Percentiles rank a stretch among this genome's conserved stretches.
Evolutionary conservation across 37 sponge, comb jelly and placozoan species (phyloP).

Genomic region (Petrosia ficiformis): DNA sequence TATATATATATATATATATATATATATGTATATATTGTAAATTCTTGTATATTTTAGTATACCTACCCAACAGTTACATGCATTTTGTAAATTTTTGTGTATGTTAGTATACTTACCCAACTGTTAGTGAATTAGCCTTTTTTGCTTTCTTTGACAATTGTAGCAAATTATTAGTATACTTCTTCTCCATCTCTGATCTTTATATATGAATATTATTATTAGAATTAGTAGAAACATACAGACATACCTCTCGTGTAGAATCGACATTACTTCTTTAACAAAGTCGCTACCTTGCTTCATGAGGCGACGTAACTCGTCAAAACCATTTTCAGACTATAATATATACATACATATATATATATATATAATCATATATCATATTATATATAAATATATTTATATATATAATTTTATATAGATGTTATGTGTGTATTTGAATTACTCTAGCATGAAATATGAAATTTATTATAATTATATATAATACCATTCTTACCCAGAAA

Average conservation of each 20-base stretch:
- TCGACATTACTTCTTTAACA: slow-evolving; percentile 62
- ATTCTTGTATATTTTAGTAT: not conserved
- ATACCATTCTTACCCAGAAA: slow-evolving; percentile 76
- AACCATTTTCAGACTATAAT: slow-evolving; percentile 60
- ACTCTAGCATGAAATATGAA: too few relatives aligned
- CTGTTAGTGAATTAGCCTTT: slow-evolving; percentile 9
- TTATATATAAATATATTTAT: too few relatives aligned
- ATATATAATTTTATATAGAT: too few relatives aligned
- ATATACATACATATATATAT: not conserved
- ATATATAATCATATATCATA: too few relatives aligned
- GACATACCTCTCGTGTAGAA: slow-evolving; percentile 67
- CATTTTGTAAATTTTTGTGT: not conserved
- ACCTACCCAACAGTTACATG: slow-evolving; percentile 7
- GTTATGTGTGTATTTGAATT: too few relatives aligned
- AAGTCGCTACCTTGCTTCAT: slow-evolving; percentile 78
- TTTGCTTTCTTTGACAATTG: slow-evolving; percentile 48
- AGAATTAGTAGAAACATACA: not conserved
- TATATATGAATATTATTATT: not conserved
- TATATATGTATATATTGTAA: not conserved
- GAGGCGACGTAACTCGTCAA: slow-evolving; percentile 61
- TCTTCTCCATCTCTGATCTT: slow-evolving; percentile 72
- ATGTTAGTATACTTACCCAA: slow-evolving; percentile 35
- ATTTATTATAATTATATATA: too few relatives aligned
- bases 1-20: not conserved
- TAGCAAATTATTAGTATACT: slow-evolving; percentile 38